Conservation (phyloP, 2,888 invertebrate species). For the Nezara viridula region DNA sequence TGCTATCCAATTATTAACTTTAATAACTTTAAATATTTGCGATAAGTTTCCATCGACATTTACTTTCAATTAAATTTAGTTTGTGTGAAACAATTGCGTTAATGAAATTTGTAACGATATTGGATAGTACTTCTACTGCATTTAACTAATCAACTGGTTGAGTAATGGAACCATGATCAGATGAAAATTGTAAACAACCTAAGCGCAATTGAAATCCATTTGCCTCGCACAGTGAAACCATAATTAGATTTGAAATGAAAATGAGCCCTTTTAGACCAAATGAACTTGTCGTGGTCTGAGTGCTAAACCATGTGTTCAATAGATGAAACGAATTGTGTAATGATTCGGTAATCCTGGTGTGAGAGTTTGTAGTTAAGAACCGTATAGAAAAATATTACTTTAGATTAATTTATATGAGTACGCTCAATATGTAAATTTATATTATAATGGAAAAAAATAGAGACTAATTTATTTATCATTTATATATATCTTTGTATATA, state of each 20-base stretch:
- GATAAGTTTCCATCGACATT: neutral
- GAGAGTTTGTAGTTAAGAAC: neutral
- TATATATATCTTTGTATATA: no score
- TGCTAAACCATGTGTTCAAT: conserved; percentile 29
- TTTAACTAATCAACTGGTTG: conserved; percentile 9
- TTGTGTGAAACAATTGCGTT: neutral
- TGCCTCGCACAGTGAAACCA: neutral
- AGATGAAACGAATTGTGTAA: neutral
- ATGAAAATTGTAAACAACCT: conserved; percentile 35
- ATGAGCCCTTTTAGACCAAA: conserved; percentile 29
- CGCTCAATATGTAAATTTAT: no score
- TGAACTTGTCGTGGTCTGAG: conserved; percentile 24
- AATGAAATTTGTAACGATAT: conserved; percentile 13
- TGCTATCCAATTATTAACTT: neutral
- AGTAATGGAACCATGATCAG: conserved; percentile 20
- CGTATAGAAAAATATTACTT: neutral
- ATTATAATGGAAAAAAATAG: no score
- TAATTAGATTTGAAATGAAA: conserved; percentile 22
- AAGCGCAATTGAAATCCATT: conserved; percentile 25
- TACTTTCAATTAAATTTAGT: neutral
- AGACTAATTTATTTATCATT: no score
- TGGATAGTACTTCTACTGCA: neutral
- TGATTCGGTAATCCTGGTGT: neutral
- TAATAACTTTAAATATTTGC: neutral
- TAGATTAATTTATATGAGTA: no score